Evolutionary conservation across 2,888 invertebrate genomes (phyloP).

Genomic region (Spilosoma lubricipeda): DNA sequence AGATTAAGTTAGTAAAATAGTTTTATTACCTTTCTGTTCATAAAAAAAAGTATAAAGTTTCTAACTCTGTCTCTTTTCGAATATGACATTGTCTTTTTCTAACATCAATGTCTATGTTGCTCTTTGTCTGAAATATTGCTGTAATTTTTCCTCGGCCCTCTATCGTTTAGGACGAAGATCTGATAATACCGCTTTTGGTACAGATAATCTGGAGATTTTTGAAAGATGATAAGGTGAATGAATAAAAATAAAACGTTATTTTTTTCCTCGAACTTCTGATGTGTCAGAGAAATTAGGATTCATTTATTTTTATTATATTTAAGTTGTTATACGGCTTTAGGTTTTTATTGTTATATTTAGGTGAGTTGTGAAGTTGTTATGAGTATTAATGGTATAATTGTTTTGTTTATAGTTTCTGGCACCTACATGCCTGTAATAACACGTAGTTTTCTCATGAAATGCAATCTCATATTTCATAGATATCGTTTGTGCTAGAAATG

Average conservation of each 20-base stretch:
- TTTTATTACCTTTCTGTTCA: conserved; percentile 59
- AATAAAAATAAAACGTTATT: too few species aligned
- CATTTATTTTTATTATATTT: conserved; percentile 8
- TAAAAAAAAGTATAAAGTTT: conserved; percentile 45
- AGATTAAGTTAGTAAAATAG: conserved; percentile 49
- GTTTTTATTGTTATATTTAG: neutral
- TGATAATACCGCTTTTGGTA: conserved; percentile 41
- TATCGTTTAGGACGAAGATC: conserved; percentile 33
- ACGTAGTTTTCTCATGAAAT: neutral
- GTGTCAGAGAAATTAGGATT: conserved; percentile 13
- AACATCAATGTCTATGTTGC: conserved; percentile 45
- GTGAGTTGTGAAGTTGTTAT: neutral
- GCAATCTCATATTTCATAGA: neutral
- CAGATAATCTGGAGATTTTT: conserved; percentile 38
- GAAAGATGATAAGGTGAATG: conserved; percentile 40
- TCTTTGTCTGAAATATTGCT: conserved; percentile 51
- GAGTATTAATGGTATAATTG: neutral
- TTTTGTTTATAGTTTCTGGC: neutral
- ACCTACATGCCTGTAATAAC: neutral
- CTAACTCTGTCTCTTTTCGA: conserved; percentile 30
- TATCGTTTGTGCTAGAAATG: neutral
- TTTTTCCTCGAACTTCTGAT: conserved; percentile 16
- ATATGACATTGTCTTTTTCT: conserved; percentile 29
- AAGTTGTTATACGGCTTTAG: neutral
- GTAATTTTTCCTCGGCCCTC: conserved; percentile 48